Conservation (phyloP, 2,113 vertebrate genomes). For the Oncorhynchus mykiss region DNA sequence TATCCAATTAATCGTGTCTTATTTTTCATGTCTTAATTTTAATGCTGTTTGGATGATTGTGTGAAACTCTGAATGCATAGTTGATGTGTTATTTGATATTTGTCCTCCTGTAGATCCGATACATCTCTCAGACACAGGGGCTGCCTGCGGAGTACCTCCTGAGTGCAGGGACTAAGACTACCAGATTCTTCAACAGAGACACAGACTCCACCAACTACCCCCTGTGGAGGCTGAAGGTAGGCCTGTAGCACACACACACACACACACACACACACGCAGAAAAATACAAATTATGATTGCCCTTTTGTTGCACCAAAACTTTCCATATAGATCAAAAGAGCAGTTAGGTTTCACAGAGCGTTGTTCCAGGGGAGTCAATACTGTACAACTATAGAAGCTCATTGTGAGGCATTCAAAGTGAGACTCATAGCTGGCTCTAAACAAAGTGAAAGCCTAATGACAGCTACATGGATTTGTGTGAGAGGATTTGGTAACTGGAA, state of each 20-base stretch:
- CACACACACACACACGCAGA: slow-evolving; percentile 3
- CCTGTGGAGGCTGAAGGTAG: slow-evolving; percentile 97
- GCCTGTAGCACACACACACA: not conserved
- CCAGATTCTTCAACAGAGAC: slow-evolving; percentile 98
- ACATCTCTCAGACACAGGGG: slow-evolving; percentile 98
- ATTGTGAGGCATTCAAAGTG: slow-evolving; percentile 10
- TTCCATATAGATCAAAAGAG: not conserved
- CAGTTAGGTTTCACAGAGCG: not conserved
- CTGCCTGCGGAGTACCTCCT: slow-evolving; percentile 97
- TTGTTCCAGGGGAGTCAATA: not conserved
- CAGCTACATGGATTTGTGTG: slow-evolving; percentile 41
- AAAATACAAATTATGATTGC: too few relatives aligned
- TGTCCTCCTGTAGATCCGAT: slow-evolving; percentile 85
- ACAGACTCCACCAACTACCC: slow-evolving; percentile 90
- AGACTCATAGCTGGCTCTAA: slow-evolving; percentile 10
- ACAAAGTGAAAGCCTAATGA: slow-evolving; percentile 42
- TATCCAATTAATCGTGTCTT: not conserved
- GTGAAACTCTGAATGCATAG: slow-evolving; percentile 42
- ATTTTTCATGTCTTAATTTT: slow-evolving; percentile 47
- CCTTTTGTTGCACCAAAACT: not conserved
- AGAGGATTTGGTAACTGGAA: slow-evolving; percentile 43
- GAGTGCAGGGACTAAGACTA: slow-evolving; percentile 97
- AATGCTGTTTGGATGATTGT: slow-evolving; percentile 93
- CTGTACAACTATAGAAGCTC: not conserved
- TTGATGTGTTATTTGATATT: slow-evolving; percentile 55